Evolutionary conservation across 2,113 vertebrate species (phyloP), one percentile per base, ranked within the genome.

Genomic region (Dasypus novemcinctus): DNA sequence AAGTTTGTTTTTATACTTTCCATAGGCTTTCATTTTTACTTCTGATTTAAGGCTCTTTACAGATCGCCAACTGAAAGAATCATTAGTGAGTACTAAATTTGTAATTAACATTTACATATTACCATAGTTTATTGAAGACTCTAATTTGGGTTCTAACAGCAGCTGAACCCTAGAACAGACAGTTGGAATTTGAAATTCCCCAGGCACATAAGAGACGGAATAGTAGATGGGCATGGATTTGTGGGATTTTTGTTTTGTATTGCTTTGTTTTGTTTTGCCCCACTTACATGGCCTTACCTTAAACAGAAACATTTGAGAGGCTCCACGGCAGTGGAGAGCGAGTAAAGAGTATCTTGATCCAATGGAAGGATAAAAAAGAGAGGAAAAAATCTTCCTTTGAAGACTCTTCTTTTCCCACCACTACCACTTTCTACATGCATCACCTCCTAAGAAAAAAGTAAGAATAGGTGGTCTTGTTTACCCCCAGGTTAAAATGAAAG

Each of bases 101-200:
- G 29, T 79, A 90, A 87, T 27, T 10, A 21, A 59, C 25, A 31
- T 86, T 74, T 69, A 57, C 23, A 46, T 8, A 36, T 82, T 86
- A 43, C 29, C n/a, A 15, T 23, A 61, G 27, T 92, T 91, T 91
- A 49, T 36, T 63, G 18, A 8, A 38, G 63, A 57, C 59, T 92
- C 64, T 86, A 74, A 64, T 83, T 87, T 41, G 59, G 68, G 41
- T 66, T 89, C 78, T 89, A 36, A 90, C 21, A 33, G 31, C n/a
- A 90, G 59, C 63, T 97, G 43, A 87, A 27, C 36, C 23, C 21
- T 91, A 33, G 31, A 68, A 90, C 29, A 93, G 46, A 75, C 52
- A 71, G n/a, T 18, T 94, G 27, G 93, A 87, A 81, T 87, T 33
- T 72, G 66, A 94, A 78, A n/a, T 64, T 84, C 20, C 59, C 49